Evolutionary conservation across 37 sponge, comb jelly and placozoan genomes (phyloP).

Genomic region (Hexactinellida sp.): DNA sequence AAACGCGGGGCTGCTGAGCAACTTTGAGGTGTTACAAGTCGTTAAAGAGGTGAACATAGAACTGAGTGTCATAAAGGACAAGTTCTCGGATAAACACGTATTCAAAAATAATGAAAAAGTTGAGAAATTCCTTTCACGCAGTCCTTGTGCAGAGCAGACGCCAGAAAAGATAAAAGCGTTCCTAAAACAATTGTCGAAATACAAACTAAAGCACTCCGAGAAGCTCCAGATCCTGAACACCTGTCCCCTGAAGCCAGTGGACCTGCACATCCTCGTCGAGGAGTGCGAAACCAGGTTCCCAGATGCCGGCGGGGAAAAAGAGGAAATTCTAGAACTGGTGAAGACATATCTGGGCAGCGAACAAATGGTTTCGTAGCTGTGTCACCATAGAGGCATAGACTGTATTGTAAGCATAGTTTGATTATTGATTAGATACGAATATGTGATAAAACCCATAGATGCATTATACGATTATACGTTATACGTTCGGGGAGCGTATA

Average conservation of each 20-base stretch:
- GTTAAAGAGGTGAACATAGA: not conserved
- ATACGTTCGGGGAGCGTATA: no score
- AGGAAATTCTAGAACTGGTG: not conserved
- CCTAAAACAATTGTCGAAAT: not conserved
- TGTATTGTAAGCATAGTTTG: no score
- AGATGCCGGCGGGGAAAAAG: not conserved
- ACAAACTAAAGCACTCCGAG: not conserved
- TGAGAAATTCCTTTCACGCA: not conserved
- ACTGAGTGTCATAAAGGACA: not conserved
- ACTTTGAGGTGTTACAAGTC: not conserved
- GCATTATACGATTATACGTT: no score
- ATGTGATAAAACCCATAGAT: no score
- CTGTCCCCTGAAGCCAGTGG: constrained; percentile 11
- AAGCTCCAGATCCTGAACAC: not conserved
- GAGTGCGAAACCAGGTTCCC: not conserved
- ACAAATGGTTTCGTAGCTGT: not conserved
- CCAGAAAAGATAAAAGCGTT: not conserved
- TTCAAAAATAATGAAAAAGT: not conserved
- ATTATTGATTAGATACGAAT: no score
- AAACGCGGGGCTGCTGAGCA: not conserved
- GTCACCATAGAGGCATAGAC: no score
- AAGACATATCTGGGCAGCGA: not conserved
- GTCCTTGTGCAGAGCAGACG: not conserved
- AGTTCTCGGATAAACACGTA: not conserved
- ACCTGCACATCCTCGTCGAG: constrained; percentile 5